A percentile compares a stretch with the other conserved stretches of the same genome.
Conservation (phyloP, 2,797 vertebrate genomes). For the Xenopus petersii region DNA sequence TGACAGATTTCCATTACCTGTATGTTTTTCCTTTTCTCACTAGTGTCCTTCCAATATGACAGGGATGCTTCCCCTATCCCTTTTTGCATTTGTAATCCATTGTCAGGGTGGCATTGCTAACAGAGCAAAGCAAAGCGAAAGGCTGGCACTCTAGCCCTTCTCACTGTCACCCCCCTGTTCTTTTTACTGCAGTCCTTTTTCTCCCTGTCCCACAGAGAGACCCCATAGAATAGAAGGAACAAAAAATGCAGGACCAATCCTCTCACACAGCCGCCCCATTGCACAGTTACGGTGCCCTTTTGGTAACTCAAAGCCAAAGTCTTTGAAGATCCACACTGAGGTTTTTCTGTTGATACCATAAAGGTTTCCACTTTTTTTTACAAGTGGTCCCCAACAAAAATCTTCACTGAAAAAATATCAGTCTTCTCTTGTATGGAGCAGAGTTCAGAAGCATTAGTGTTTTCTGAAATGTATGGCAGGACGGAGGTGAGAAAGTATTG, state of each 20-base stretch:
- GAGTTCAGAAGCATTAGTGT: not conserved
- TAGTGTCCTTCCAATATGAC: constrained; percentile 23
- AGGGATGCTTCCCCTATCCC: constrained; percentile 11
- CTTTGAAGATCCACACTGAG: not conserved
- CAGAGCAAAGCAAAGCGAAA: not conserved
- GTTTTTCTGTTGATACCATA: too few species aligned
- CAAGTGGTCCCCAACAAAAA: too few species aligned
- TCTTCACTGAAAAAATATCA: not conserved
- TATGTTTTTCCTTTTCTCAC: constrained; percentile 32
- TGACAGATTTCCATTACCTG: constrained; percentile 25
- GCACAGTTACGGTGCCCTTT: not conserved
- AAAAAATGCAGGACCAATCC: constrained; percentile 26
- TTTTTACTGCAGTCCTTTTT: constrained; percentile 40
- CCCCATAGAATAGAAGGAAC: constrained; percentile 24
- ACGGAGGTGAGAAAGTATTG: not conserved
- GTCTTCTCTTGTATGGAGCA: not conserved
- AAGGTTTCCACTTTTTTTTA: too few species aligned
- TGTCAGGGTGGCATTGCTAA: constrained; percentile 19
- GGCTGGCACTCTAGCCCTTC: constrained; percentile 7
- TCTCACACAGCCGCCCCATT: constrained; percentile 31
- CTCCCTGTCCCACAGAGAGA: constrained; percentile 33
- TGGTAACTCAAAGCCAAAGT: constrained; percentile 7
- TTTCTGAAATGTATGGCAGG: not conserved
- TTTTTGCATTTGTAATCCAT: constrained; percentile 14
- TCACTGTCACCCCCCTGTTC: not conserved